Evolutionary conservation across 2,113 vertebrate genomes (phyloP).

Genomic region (Paramisgurnus dabryanus): DNA sequence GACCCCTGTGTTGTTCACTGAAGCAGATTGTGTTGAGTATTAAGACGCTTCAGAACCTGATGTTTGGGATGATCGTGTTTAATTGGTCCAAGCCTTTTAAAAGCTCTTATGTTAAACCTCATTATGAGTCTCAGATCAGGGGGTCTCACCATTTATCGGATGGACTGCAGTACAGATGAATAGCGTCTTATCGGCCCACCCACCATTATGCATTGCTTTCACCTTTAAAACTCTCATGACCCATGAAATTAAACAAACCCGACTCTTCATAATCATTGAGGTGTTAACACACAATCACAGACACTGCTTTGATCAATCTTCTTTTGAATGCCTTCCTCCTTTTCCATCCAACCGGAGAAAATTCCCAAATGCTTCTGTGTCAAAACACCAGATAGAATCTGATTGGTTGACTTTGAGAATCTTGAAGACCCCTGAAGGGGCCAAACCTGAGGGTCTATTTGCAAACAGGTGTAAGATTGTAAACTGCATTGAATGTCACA

Average conservation of each 20-base stretch:
- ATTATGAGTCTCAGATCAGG: constrained; percentile 2
- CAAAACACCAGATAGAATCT: constrained; percentile 43
- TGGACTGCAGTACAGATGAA: not conserved
- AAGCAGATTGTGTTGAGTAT: not conserved
- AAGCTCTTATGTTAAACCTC: not conserved
- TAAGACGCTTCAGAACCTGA: not conserved
- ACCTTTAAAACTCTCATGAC: not conserved
- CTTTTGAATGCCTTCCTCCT: constrained; percentile 40
- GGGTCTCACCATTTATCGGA: not conserved
- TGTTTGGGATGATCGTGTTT: not conserved
- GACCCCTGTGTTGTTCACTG: not conserved
- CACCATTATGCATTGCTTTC: not conserved
- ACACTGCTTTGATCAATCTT: constrained; percentile 43
- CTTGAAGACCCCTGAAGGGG: not conserved
- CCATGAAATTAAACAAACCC: constrained; percentile 5
- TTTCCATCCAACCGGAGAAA: constrained; percentile 43
- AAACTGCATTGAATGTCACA: too few relatives aligned
- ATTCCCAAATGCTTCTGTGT: constrained; percentile 33
- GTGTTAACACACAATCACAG: constrained; percentile 4
- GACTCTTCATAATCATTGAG: constrained; percentile 27
- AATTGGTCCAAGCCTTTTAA: constrained; percentile 7
- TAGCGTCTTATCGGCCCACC: not conserved
- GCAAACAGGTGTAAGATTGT: too few relatives aligned
- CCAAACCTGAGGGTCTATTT: too few relatives aligned
- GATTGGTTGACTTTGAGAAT: not conserved